phyloP scores from a whole-genome alignment of 2,797 vertebrate species.

The Emys orbicularis region DNA sequence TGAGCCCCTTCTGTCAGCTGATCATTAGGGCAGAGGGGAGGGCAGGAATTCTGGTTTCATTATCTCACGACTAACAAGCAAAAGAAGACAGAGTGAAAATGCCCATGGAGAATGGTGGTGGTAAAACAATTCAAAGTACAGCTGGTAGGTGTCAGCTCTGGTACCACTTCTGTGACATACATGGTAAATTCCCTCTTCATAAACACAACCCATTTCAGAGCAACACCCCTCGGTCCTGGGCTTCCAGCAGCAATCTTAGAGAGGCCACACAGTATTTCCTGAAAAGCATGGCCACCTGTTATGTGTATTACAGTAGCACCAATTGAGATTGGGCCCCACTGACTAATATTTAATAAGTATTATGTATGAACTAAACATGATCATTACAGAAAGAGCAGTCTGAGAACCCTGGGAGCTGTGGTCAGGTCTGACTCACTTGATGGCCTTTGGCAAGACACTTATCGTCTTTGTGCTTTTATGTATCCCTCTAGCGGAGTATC shows the following conservation, averaged over 20 bases:
- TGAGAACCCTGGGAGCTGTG: not conserved
- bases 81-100: conserved; percentile 33
- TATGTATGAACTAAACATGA: not conserved
- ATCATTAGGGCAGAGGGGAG: not conserved
- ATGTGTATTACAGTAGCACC: not conserved
- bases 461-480: conserved; percentile 11
- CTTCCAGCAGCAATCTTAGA: conserved; percentile 4
- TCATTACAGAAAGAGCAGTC: not conserved
- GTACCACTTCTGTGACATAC: conserved; percentile 28
- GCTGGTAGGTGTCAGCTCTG: conserved; percentile 47
- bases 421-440: not conserved
- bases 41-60: not conserved
- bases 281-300: conserved; percentile 17
- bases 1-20: accelerated
- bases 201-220: conserved; percentile 49
- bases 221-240: conserved; percentile 21
- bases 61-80: not conserved
- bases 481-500: not conserved
- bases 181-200: conserved; percentile 40
- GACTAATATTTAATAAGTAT: not conserved
- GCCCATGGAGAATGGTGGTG: not conserved
- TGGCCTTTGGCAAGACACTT: conserved; percentile 2
- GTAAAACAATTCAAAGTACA: not conserved
- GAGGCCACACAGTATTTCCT: not conserved
- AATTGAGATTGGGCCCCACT: accelerated